Conservation (phyloP, 2,113 vertebrate genomes). For the Thryonomys swinderianus region DNA sequence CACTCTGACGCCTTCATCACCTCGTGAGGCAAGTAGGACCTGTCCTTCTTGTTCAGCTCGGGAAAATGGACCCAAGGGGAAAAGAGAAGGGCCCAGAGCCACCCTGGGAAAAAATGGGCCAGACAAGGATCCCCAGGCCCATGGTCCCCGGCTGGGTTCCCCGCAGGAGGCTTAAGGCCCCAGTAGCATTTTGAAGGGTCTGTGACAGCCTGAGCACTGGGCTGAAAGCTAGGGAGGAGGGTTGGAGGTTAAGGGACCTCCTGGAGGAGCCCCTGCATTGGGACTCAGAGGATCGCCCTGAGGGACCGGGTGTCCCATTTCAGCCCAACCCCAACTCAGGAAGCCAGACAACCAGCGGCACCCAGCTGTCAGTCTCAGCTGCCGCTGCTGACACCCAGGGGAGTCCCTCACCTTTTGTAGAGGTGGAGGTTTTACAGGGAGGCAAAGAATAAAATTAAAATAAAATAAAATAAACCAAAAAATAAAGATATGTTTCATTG, state of each 20-base stretch:
- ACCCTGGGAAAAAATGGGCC: not conserved
- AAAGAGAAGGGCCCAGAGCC: not conserved
- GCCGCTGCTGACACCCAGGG: slow-evolving; percentile 69
- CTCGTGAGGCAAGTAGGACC: not conserved
- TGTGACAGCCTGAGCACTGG: not conserved
- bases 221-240: not conserved
- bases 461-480: not conserved
- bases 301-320: slow-evolving; percentile 70
- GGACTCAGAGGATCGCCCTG: slow-evolving; percentile 71
- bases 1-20: not conserved
- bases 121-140: too few species aligned
- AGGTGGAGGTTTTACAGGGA: slow-evolving; percentile 81
- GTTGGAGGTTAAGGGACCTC: slow-evolving; percentile 44
- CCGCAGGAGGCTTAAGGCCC: not conserved
- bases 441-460: slow-evolving; percentile 55
- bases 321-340: slow-evolving; percentile 65
- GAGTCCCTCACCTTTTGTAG: slow-evolving; percentile 75
- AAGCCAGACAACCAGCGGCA: slow-evolving; percentile 62
- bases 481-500: not conserved
- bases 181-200: not conserved
- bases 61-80: not conserved
- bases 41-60: not conserved
- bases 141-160: not conserved
- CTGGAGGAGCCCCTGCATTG: not conserved
- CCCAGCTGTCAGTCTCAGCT: slow-evolving; percentile 73